phyloP scores from a whole-genome alignment of 2,797 vertebrate genomes.

The Diglossa cyanea region DNA sequence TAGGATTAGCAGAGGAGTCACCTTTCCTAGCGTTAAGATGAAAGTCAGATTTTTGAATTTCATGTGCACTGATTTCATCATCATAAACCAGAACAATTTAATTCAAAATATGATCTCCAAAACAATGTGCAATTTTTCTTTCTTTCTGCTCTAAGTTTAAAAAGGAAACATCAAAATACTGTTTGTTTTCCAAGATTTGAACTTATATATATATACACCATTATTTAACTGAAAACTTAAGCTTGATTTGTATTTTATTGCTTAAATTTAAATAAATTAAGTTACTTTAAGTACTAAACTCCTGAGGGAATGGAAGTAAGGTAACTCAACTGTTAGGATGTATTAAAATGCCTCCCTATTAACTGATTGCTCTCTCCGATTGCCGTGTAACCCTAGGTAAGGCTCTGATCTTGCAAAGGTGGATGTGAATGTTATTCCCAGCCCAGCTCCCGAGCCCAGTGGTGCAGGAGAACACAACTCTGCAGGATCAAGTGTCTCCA shows the following conservation, averaged over 20 bases:
- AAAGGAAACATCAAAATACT: conserved; percentile 66
- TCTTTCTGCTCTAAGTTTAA: conserved; percentile 50
- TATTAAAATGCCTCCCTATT: conserved; percentile 46
- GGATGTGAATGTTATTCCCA: background rate
- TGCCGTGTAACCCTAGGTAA: conserved; percentile 3
- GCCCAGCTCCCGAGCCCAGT: background rate
- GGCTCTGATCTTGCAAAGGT: background rate
- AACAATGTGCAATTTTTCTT: conserved; percentile 61
- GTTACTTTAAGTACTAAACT: conserved; percentile 76
- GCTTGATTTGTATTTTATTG: conserved; percentile 75
- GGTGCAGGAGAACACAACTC: background rate
- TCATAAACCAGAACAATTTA: conserved; percentile 35
- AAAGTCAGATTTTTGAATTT: conserved; percentile 61
- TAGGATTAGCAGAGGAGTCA: conserved; percentile 67
- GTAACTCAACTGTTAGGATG: conserved; percentile 53
- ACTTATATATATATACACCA: conserved; percentile 55
- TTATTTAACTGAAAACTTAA: conserved; percentile 71
- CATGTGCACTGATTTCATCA: conserved; percentile 40
- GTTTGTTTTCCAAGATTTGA: conserved; percentile 48
- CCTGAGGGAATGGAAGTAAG: conserved; percentile 73
- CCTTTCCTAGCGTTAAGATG: conserved; percentile 44
- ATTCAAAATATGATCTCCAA: conserved; percentile 64
- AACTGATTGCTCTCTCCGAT: background rate
- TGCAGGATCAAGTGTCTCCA: background rate
- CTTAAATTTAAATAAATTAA: conserved; percentile 80